A percentile compares a stretch with the other conserved stretches of the same genome.
phyloP scores from a whole-genome alignment of 1,140 invertebrate genomes.

The Papilio polytes region DNA sequence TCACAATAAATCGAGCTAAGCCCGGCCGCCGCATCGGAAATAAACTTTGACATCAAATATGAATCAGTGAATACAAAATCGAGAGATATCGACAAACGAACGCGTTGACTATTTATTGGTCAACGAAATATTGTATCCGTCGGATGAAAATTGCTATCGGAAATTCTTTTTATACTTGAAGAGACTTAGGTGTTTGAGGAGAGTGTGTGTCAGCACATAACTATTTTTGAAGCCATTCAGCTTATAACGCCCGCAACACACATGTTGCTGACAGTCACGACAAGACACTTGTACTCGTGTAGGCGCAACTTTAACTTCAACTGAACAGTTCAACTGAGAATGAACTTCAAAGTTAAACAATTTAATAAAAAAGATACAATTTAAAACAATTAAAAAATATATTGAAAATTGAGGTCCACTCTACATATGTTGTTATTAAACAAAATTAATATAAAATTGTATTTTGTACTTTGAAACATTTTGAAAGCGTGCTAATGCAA shows the following conservation, averaged over 20 bases:
- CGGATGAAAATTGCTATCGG: not conserved
- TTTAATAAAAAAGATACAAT: no score
- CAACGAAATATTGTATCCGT: not conserved
- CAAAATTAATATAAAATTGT: not conserved
- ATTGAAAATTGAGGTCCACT: no score
- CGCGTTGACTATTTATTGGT: not conserved
- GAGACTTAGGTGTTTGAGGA: not conserved
- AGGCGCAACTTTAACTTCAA: no score
- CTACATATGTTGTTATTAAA: no score
- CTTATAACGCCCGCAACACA: no score
- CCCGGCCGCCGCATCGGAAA: constrained; percentile 6
- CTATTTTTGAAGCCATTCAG: no score
- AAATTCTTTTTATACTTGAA: not conserved
- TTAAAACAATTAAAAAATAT: no score
- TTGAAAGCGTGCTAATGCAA: not conserved
- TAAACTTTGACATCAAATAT: constrained; percentile 12
- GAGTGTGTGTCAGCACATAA: no score
- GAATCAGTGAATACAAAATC: constrained; percentile 21
- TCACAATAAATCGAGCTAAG: constrained; percentile 8
- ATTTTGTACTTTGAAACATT: not conserved
- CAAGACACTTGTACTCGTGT: no score
- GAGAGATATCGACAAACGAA: not conserved
- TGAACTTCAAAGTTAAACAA: no score
- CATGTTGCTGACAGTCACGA: no score
- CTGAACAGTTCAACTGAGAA: no score